A percentile compares a stretch with the other conserved stretches of the same genome.
These are phyloP conservation scores for Drosophila subsilvestris DNA, from an alignment of 2,888 invertebrate genomes.

Conservation along the genomic window DNA sequence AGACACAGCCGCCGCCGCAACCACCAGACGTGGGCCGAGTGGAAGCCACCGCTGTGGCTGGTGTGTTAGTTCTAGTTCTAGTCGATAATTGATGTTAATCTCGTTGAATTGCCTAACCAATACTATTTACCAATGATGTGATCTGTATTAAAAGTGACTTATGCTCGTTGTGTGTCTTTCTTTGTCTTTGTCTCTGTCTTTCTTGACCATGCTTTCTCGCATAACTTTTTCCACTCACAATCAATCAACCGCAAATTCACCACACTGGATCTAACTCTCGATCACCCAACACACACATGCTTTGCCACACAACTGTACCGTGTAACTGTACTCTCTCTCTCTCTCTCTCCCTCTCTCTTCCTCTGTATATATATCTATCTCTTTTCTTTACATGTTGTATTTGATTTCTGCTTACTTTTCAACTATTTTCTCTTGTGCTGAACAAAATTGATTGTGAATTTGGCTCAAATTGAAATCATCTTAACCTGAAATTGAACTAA, in stretches of 20 bases:
- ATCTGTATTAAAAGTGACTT: conserved; percentile 66
- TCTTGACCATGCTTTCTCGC: conserved; percentile 75
- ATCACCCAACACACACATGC: conserved; percentile 5
- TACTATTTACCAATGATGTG: conserved; percentile 27
- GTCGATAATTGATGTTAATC: not conserved
- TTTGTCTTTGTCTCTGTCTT: conserved; percentile 74
- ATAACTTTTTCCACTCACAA: conserved; percentile 24
- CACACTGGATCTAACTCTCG: no score
- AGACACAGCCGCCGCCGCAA: conserved; percentile 9
- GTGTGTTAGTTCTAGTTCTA: conserved; percentile 6
- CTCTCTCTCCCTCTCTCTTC: conserved; percentile 4
- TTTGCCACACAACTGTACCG: conserved; percentile 15
- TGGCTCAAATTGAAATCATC: conserved; percentile 53
- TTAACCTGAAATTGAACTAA: conserved; percentile 31
- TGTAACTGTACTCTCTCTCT: conserved; percentile 7
- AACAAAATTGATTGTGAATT: conserved; percentile 52
- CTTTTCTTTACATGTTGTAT: conserved; percentile 6
- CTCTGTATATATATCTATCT: conserved; percentile 8
- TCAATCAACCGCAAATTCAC: conserved; percentile 15
- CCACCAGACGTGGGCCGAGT: conserved; percentile 41
- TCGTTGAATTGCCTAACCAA: conserved; percentile 26
- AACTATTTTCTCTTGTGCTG: conserved; percentile 25
- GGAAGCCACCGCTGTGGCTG: conserved; percentile 21
- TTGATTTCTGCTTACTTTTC: conserved; percentile 20
- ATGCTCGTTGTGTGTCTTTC: conserved; percentile 82